These are phyloP conservation scores for Ginglymostoma cirratum DNA, from an alignment of 2,113 vertebrate genomes.

Conservation along the genomic window DNA sequence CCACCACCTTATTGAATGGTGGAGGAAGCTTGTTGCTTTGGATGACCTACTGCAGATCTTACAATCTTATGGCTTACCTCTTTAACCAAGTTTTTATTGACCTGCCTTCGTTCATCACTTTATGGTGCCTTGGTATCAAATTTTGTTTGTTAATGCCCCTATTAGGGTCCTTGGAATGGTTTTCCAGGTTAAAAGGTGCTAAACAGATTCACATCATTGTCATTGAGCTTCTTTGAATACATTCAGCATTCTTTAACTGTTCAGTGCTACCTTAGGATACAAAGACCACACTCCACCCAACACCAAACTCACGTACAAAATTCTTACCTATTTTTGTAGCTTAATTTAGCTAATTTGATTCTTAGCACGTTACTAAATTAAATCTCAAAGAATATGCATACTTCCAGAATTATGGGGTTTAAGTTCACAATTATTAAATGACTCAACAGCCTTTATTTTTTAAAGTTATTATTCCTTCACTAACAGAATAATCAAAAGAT, in stretches of 20 bases:
- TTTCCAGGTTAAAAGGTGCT: background rate
- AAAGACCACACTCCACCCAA: background rate
- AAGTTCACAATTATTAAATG: background rate
- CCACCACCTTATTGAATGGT: too few relatives aligned
- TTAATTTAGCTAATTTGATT: background rate
- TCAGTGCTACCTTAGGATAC: background rate
- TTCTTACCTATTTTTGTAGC: background rate
- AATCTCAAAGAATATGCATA: background rate
- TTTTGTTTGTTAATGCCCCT: background rate
- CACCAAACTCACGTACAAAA: background rate
- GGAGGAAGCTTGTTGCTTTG: too few relatives aligned
- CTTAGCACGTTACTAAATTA: background rate
- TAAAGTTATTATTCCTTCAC: background rate
- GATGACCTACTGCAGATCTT: too few relatives aligned
- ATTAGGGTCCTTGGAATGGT: background rate
- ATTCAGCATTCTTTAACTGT: background rate
- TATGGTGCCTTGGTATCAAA: background rate
- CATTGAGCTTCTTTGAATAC: background rate
- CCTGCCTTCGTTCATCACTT: background rate
- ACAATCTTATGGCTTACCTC: background rate
- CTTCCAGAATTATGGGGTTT: background rate
- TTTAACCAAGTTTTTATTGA: background rate
- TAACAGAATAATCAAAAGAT: slow-evolving; percentile 2
- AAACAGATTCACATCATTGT: background rate
- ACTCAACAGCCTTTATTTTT: background rate